Base-by-base conservation (phyloP, 2,888 invertebrate genomes). In the Rugalucina vietnamica region DNA sequence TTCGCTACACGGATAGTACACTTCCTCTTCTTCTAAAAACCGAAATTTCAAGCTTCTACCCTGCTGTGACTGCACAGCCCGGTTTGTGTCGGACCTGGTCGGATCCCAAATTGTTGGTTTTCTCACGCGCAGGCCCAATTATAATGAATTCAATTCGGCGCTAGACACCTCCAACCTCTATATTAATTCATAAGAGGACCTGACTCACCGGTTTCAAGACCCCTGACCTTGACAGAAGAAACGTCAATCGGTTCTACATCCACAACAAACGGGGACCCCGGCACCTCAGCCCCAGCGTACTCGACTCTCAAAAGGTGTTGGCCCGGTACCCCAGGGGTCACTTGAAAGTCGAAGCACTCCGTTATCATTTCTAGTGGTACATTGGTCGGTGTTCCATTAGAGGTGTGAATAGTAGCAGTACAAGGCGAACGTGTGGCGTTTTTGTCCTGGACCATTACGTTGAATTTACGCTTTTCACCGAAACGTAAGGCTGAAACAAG, bases 161-260 rank as follows among this genome's bases (percentile, higher is more conserved):
- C n/a, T n/a, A n/a, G n/a, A n/a, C n/a, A n/a, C n/a, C n/a, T n/a
- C n/a, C n/a, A n/a, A n/a, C n/a, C n/a, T n/a, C n/a, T n/a, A n/a
- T n/a, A n/a, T n/a, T n/a, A n/a, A n/a, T n/a, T n/a, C n/a, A n/a
- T n/a, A n/a, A n/a, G n/a, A n/a, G n/a, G n/a, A n/a, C n/a, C n/a
- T n/a, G n/a, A 97, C 98, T 97, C 96, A 98, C 98, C 97, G 94
- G 97, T 97, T 95, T 98, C 97, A 71, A 98, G 96, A 90, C 98
- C 98, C 90, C 97, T 97, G 65, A 98, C 97, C 95, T 97, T 97
- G 90, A 98, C 97, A 95, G 97, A 97, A 70, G 97, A 97, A 10
- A 98, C 97, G 93, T 98, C 98, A 79, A 98, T 90, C 79, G 91
- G 93, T 81, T 94, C 92, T 8, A 95, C 94, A 27, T 91, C 91